Percentiles rank a stretch among this genome's conserved stretches.
Conservation (phyloP, 2,113 vertebrate genomes). For the Drymodes brunneopygia region DNA sequence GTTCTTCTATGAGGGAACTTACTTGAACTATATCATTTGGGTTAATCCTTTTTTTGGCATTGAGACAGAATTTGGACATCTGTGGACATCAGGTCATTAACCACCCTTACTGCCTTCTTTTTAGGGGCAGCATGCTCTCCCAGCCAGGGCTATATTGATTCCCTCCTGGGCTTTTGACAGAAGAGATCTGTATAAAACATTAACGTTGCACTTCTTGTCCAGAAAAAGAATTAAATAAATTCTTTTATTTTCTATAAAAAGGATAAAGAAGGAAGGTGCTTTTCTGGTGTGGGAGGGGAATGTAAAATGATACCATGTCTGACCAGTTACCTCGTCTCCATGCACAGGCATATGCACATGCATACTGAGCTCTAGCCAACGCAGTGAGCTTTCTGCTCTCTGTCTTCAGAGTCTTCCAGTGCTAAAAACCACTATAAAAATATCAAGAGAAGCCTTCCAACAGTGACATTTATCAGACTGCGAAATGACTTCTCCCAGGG, state of each 20-base stretch:
- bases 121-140: not conserved
- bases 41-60: not conserved
- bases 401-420: not conserved
- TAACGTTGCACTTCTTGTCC: not conserved
- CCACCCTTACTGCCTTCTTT: not conserved
- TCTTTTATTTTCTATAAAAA: not conserved
- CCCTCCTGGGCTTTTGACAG: fast-evolving
- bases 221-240: not conserved
- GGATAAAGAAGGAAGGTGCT: not conserved
- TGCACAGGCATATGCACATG: not conserved
- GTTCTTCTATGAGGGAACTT: not conserved
- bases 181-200: not conserved
- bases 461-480: not conserved
- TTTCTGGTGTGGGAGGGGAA: not conserved
- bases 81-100: not conserved
- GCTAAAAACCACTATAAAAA: not conserved
- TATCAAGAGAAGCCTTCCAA: not conserved
- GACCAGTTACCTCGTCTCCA: not conserved
- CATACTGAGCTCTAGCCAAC: not conserved
- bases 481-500: not conserved
- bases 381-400: not conserved
- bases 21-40: not conserved
- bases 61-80: not conserved
- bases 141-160: not conserved
- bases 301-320: not conserved